Percentiles rank a stretch among this genome's conserved stretches.
phyloP scores from a whole-genome alignment of 2,113 vertebrate genomes.

The Zosterops japonicus region DNA sequence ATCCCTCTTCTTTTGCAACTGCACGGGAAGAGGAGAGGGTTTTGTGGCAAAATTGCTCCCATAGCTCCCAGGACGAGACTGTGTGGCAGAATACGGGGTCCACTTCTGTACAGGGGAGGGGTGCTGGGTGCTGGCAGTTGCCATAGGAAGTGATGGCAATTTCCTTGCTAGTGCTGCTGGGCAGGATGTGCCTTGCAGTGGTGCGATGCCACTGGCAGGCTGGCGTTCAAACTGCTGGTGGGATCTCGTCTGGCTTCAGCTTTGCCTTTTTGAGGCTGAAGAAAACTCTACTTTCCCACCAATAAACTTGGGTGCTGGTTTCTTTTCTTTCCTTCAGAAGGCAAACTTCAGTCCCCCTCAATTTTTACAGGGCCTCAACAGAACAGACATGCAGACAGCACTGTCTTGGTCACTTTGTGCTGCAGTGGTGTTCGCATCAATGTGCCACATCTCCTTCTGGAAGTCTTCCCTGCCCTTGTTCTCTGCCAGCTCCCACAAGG shows the following conservation, averaged over 20 bases:
- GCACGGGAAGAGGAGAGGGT: too few species aligned
- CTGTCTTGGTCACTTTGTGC: not conserved
- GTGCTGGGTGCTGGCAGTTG: not conserved
- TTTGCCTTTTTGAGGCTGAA: not conserved
- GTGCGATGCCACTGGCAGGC: not conserved
- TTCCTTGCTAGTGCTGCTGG: not conserved
- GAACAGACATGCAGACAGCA: not conserved
- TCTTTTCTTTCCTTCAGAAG: not conserved
- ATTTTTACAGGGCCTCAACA: not conserved
- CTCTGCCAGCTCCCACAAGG: not conserved
- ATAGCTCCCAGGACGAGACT: fast-evolving
- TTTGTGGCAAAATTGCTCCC: not conserved
- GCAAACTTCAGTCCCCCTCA: not conserved
- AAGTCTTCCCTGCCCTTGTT: not conserved
- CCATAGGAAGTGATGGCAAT: not conserved
- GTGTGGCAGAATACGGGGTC: fast-evolving
- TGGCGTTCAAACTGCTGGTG: fast-evolving
- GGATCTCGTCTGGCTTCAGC: not conserved
- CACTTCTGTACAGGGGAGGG: not conserved
- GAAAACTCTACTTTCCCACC: not conserved
- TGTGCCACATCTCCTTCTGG: not conserved
- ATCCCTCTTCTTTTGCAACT: not conserved
- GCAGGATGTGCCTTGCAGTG: not conserved
- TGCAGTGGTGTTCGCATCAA: fast-evolving
- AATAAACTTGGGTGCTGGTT: fast-evolving